Evolutionary conservation across 2,888 invertebrate species (phyloP).

Genomic region (Lepidonotus clava): DNA sequence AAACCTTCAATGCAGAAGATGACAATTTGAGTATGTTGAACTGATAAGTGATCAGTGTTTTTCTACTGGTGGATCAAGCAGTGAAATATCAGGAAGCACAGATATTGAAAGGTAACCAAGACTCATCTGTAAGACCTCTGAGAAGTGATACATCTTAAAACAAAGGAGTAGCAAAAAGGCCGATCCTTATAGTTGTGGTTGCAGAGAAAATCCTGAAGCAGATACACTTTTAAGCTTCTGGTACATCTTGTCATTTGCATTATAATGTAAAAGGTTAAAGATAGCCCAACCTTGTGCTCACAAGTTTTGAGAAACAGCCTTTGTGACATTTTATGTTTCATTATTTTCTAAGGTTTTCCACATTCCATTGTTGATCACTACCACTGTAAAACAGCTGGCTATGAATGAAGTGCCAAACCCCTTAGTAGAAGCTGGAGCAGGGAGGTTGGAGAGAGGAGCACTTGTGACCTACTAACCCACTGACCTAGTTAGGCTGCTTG

Average conservation of each 20-base stretch:
- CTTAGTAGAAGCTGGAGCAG: neutral
- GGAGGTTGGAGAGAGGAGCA: neutral
- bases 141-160: too few relatives aligned
- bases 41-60: neutral
- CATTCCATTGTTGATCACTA: conserved; percentile 19
- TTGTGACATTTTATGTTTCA: neutral
- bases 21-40: neutral
- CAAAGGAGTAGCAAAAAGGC: neutral
- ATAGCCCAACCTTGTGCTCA: neutral
- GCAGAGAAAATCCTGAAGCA: neutral
- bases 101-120: neutral
- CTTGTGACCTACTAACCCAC: neutral
- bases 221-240: neutral
- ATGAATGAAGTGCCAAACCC: neutral
- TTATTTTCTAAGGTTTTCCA: neutral
- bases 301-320: neutral
- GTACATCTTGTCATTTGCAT: neutral
- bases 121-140: too few relatives aligned
- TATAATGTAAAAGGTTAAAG: neutral
- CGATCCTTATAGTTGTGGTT: neutral
- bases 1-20: neutral
- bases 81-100: neutral
- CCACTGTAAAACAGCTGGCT: neutral
- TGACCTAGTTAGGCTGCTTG: conserved; percentile 1
- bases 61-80: neutral